Percentiles rank a stretch among this genome's conserved stretches.
phyloP scores from a whole-genome alignment of 2,888 invertebrate species.

The Dermolepida albohirtum region DNA sequence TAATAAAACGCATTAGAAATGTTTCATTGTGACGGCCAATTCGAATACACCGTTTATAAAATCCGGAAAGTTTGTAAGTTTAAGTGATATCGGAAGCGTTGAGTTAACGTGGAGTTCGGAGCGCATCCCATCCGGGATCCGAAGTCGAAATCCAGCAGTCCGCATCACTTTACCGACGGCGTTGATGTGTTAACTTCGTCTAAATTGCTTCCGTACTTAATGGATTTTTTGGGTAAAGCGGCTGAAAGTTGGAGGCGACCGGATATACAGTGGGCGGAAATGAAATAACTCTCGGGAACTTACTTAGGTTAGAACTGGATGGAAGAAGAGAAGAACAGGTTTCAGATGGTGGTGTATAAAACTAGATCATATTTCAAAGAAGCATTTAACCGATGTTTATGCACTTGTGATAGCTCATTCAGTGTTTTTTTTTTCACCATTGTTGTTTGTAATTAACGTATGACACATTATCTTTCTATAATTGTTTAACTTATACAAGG shows the following conservation, averaged over 20 bases:
- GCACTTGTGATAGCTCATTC: neutral
- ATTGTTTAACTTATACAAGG: too few species aligned
- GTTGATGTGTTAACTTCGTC: constrained; percentile 64
- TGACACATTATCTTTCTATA: too few species aligned
- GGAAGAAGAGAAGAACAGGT: neutral
- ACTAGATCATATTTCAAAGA: constrained; percentile 1
- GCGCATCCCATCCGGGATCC: constrained; percentile 46
- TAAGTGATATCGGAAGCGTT: constrained; percentile 48
- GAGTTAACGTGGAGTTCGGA: constrained; percentile 46
- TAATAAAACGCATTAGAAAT: too few species aligned
- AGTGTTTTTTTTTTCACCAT: too few species aligned
- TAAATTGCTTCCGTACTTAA: constrained; percentile 64
- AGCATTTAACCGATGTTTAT: neutral
- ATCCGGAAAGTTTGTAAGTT: constrained; percentile 26
- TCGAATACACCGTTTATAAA: constrained; percentile 12
- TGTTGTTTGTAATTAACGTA: too few species aligned
- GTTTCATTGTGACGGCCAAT: too few species aligned
- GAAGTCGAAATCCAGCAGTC: constrained; percentile 47
- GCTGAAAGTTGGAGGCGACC: constrained; percentile 46
- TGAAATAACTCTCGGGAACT: constrained; percentile 52
- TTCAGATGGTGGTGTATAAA: too few species aligned
- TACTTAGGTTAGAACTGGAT: constrained; percentile 17
- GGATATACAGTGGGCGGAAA: constrained; percentile 52
- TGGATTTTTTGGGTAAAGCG: constrained; percentile 59
- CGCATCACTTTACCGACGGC: constrained; percentile 55